Conservation (phyloP, 2,113 vertebrate genomes). For the Salvelinus namaycush region DNA sequence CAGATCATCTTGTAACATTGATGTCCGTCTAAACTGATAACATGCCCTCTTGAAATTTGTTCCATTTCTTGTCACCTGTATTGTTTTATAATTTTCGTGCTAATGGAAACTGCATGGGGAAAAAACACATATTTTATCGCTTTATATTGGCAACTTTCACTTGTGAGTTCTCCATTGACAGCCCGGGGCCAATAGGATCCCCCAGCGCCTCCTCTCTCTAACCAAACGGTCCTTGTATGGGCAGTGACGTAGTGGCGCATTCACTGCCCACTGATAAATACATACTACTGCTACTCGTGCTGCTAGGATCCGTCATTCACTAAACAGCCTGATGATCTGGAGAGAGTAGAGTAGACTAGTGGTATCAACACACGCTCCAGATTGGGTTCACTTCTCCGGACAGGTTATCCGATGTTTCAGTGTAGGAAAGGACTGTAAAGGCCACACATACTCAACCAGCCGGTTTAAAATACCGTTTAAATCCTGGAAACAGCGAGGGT, state of each 20-base stretch:
- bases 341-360: neutral
- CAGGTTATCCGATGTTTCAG: neutral
- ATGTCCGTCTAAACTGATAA: neutral
- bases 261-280: constrained; percentile 87
- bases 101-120: constrained; percentile 32
- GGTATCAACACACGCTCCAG: neutral
- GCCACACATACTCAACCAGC: neutral
- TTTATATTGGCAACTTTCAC: constrained; percentile 34
- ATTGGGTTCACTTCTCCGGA: neutral
- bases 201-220: constrained; percentile 49
- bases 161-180: constrained; percentile 70
- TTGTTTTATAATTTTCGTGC: neutral
- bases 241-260: constrained; percentile 85
- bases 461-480: constrained; percentile 31
- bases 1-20: neutral
- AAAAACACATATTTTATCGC: constrained; percentile 22
- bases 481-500: constrained; percentile 7
- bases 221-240: constrained; percentile 87
- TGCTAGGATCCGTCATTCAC: constrained; percentile 77
- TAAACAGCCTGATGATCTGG: constrained; percentile 64
- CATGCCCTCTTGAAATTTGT: constrained; percentile 48
- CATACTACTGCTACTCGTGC: constrained; percentile 71
- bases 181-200: constrained; percentile 71
- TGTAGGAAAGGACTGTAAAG: constrained; percentile 3
- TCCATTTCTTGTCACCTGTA: constrained; percentile 7